Percentiles rank a stretch among this genome's conserved stretches.
These are phyloP conservation scores for Sciurus vulgaris DNA, from an alignment of 2,797 vertebrate genomes.

Conservation along the genomic window DNA sequence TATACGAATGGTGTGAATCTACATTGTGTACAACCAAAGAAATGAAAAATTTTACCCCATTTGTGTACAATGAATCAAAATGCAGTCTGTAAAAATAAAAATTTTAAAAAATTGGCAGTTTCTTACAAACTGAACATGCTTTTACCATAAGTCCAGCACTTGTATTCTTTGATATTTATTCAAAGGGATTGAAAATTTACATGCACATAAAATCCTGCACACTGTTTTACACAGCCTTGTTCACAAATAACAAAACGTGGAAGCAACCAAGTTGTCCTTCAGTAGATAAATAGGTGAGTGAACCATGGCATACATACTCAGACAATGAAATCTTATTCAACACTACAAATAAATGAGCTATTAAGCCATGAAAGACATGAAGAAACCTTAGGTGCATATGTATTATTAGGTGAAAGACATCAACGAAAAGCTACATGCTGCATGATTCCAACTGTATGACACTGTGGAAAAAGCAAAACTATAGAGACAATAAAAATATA, in stretches of 20 bases:
- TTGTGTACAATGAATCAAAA: too few relatives aligned
- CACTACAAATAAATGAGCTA: background rate
- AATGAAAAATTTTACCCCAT: too few relatives aligned
- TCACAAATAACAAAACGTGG: background rate
- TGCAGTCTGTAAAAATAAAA: too few relatives aligned
- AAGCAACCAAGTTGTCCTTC: background rate
- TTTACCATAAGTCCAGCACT: background rate
- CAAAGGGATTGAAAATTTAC: background rate
- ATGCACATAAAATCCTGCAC: background rate
- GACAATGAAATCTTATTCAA: background rate
- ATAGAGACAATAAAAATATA: background rate
- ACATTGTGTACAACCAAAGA: too few relatives aligned
- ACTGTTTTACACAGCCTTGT: background rate
- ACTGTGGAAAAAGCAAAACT: background rate
- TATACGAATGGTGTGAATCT: too few relatives aligned
- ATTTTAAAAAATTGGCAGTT: background rate
- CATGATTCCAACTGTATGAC: background rate
- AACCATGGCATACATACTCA: background rate
- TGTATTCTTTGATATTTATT: background rate
- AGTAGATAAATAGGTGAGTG: background rate
- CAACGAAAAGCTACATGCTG: background rate
- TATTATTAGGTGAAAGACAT: background rate
- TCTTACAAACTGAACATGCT: background rate
- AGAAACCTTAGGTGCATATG: background rate
- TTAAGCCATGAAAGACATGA: background rate